These are phyloP conservation scores for Aurelia coerulea DNA, from an alignment of 30 jellyfish, hydroid and myxozoan species.

Conservation along the genomic window DNA sequence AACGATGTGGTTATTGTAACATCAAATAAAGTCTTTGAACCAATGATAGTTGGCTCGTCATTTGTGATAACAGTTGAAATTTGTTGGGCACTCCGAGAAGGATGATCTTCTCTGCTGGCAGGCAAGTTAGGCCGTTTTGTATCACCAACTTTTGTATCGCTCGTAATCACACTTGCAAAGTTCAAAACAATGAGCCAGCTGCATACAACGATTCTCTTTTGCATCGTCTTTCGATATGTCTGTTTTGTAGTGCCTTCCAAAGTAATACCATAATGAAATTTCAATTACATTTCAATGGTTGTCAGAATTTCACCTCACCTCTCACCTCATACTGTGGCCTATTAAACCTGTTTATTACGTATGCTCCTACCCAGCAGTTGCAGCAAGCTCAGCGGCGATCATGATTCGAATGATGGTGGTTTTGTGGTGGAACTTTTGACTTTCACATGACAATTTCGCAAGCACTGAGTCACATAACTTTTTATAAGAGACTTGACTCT, in stretches of 20 bases:
- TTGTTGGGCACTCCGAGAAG: no score
- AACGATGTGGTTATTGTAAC: conserved; percentile 21
- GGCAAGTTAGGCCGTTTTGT: no score
- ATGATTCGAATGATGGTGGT: no score
- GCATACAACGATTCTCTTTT: conserved; percentile 11
- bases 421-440: no score
- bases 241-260: conserved; percentile 19
- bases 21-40: conserved; percentile 50
- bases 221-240: conserved; percentile 34
- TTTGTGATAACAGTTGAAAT: conserved; percentile 1
- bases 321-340: conserved; percentile 50
- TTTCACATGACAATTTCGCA: no score
- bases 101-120: no score
- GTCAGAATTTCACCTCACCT: not conserved
- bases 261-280: conserved; percentile 16
- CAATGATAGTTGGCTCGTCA: conserved; percentile 71
- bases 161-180: no score
- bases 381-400: no score
- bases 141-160: no score
- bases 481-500: no score
- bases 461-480: no score
- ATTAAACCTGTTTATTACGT: not conserved
- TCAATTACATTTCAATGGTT: not conserved
- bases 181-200: not conserved
- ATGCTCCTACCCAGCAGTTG: conserved; percentile 26